phyloP scores from a whole-genome alignment of 1,140 invertebrate genomes.

The Hormaphis cornu region DNA sequence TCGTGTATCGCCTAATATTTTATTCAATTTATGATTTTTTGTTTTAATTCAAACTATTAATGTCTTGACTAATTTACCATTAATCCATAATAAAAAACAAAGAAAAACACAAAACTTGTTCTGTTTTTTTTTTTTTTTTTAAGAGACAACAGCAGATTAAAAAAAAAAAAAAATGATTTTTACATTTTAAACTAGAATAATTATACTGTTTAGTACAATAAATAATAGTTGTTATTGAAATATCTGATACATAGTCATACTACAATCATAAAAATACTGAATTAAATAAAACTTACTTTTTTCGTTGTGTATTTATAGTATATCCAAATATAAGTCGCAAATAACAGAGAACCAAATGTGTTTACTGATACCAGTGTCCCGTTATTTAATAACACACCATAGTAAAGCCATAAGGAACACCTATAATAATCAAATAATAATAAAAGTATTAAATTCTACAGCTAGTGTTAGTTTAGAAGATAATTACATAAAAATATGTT shows the following conservation, averaged over 20 bases:
- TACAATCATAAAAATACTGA: slow-evolving; percentile 34
- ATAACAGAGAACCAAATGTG: slow-evolving; percentile 54
- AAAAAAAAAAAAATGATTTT: background rate
- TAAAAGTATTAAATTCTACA: background rate
- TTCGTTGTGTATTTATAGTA: slow-evolving; percentile 21
- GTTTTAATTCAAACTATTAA: no score
- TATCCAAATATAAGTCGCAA: slow-evolving; percentile 41
- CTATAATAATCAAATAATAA: slow-evolving; percentile 41
- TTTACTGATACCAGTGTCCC: slow-evolving; percentile 58
- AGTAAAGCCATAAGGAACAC: slow-evolving; percentile 57
- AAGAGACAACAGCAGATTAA: no score
- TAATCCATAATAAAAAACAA: no score
- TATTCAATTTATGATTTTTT: no score
- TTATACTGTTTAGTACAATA: no score
- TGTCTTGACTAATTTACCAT: no score
- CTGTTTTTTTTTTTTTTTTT: no score
- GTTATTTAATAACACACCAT: slow-evolving; percentile 58
- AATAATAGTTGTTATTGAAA: no score
- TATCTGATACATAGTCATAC: background rate
- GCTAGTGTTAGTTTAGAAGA: background rate
- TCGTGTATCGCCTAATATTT: no score
- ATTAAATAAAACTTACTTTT: slow-evolving; percentile 31
- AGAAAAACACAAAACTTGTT: no score
- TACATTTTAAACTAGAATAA: no score
- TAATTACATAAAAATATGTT: background rate